Conservation (phyloP, 2,888 invertebrate species). For the Parnassius apollo region DNA sequence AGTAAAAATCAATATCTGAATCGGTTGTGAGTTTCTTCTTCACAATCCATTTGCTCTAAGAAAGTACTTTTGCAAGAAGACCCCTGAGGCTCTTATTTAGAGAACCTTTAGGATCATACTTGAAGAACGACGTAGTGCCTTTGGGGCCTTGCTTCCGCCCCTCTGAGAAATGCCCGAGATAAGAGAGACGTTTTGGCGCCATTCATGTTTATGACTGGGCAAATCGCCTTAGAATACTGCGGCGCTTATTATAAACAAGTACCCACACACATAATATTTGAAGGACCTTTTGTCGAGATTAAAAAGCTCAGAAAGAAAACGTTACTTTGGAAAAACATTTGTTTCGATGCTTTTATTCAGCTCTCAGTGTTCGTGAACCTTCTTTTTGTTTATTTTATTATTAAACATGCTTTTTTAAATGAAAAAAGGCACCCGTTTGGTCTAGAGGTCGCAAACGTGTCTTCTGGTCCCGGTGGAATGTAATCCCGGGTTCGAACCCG, state of each 20-base stretch:
- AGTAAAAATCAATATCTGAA: slow-evolving; percentile 78
- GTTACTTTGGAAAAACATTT: too few relatives aligned
- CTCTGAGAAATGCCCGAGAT: slow-evolving; percentile 77
- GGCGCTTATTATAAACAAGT: slow-evolving; percentile 77
- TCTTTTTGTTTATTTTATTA: too few relatives aligned
- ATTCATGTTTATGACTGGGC: slow-evolving; percentile 79
- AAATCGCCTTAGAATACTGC: slow-evolving; percentile 77
- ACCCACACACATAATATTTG: slow-evolving; percentile 42
- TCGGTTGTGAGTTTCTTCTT: slow-evolving; percentile 69
- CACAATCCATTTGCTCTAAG: slow-evolving; percentile 77
- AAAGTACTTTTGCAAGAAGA: slow-evolving; percentile 72
- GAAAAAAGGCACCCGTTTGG: too few relatives aligned
- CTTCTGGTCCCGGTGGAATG: too few relatives aligned
- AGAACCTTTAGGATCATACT: slow-evolving; percentile 78
- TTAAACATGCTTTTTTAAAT: too few relatives aligned
- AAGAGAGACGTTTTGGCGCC: slow-evolving; percentile 80
- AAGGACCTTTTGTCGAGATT: slow-evolving; percentile 42
- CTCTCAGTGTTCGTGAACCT: too few relatives aligned
- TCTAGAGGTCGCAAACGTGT: too few relatives aligned
- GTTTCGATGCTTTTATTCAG: too few relatives aligned
- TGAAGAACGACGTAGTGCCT: slow-evolving; percentile 67
- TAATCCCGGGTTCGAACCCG: too few relatives aligned
- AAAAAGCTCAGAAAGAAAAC: slow-evolving; percentile 13
- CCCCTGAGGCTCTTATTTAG: slow-evolving; percentile 71
- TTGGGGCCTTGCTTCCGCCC: slow-evolving; percentile 74